These are phyloP conservation scores for Callocephalon fimbriatum DNA, from an alignment of 2,113 vertebrate species.

Conservation along the genomic window DNA sequence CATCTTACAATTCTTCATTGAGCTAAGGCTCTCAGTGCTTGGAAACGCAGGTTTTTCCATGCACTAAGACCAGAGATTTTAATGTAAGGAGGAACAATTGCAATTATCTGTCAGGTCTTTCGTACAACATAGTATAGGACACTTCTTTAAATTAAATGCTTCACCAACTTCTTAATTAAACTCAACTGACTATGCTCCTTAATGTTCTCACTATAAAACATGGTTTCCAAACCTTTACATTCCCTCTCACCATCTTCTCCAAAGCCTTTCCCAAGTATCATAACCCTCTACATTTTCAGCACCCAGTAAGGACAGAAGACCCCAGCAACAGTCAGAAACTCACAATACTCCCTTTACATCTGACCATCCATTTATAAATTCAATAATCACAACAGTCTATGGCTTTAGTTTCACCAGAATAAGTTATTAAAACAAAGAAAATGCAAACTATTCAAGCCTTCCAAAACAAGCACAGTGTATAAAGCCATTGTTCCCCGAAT, in stretches of 20 bases:
- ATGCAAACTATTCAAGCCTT: background rate
- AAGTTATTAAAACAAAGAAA: background rate
- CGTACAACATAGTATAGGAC: rapidly evolving
- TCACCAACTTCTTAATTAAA: background rate
- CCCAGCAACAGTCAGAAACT: background rate
- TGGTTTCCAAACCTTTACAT: background rate
- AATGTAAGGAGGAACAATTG: background rate
- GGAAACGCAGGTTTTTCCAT: background rate
- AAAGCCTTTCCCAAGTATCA: background rate
- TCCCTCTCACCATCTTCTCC: background rate
- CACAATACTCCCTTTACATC: background rate
- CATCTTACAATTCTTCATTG: background rate
- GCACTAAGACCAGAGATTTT: background rate
- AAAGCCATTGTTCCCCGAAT: background rate
- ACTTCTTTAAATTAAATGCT: background rate
- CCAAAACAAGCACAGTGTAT: background rate
- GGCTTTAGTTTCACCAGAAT: background rate
- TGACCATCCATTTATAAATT: background rate
- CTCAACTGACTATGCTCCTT: background rate
- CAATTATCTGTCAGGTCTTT: background rate
- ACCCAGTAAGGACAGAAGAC: background rate
- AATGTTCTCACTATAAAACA: background rate
- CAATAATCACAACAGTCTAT: background rate
- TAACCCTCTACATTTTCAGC: background rate
- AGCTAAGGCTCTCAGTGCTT: background rate